A percentile compares a stretch with the other conserved stretches of the same genome.
These are phyloP conservation scores for Anarsia innoxiella DNA, from an alignment of 2,888 invertebrate species.

Conservation along the genomic window DNA sequence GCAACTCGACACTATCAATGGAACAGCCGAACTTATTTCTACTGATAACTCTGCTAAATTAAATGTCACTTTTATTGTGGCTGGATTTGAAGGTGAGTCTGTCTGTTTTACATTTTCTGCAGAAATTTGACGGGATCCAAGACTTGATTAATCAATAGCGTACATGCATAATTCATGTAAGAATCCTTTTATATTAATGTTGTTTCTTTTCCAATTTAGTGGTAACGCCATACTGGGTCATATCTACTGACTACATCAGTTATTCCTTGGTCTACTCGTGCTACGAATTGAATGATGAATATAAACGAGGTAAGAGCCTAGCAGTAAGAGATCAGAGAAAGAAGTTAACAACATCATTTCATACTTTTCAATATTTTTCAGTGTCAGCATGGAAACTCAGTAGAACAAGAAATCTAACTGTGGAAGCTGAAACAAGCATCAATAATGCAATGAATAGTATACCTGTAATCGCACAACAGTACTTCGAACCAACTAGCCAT, in stretches of 20 bases:
- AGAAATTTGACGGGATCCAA: no score
- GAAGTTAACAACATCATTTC: not conserved
- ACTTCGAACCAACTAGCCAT: slow-evolving; percentile 39
- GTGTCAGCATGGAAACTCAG: slow-evolving; percentile 54
- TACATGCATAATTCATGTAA: no score
- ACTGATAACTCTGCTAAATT: slow-evolving; percentile 43
- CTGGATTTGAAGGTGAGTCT: slow-evolving; percentile 63
- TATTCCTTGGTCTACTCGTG: slow-evolving; percentile 79
- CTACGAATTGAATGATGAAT: slow-evolving; percentile 34
- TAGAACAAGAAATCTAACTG: slow-evolving; percentile 31
- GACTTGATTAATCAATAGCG: no score
- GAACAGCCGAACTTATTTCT: slow-evolving; percentile 46
- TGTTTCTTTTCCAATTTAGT: no score
- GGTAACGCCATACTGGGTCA: slow-evolving; percentile 71
- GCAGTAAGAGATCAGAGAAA: not conserved
- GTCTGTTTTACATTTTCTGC: no score
- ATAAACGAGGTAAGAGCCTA: slow-evolving; percentile 25
- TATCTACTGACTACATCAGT: slow-evolving; percentile 74
- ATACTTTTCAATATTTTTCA: no score
- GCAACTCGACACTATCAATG: slow-evolving; percentile 61
- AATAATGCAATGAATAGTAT: slow-evolving; percentile 30
- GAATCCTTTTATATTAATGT: no score
- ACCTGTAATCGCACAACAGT: slow-evolving; percentile 39
- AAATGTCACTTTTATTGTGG: slow-evolving; percentile 38
- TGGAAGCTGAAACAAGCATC: slow-evolving; percentile 27